phyloP scores from a whole-genome alignment of 2,113 vertebrate species.

The Melanerpes aurifrons region DNA sequence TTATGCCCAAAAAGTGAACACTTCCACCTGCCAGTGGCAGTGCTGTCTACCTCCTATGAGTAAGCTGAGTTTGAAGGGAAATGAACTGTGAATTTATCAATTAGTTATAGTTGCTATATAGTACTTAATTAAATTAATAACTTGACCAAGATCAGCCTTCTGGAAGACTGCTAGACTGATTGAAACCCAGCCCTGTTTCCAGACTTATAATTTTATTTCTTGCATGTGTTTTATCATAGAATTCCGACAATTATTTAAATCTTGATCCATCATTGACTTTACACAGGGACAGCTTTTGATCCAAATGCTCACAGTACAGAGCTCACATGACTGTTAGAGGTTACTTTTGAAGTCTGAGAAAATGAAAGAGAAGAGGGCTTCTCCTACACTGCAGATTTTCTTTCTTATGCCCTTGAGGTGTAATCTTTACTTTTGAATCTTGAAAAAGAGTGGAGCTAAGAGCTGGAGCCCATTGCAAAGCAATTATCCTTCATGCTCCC shows the following conservation, averaged over 20 bases:
- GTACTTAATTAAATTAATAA: not conserved
- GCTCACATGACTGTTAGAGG: not conserved
- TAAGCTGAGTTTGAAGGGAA: not conserved
- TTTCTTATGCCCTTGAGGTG: not conserved
- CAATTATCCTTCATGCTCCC: constrained; percentile 51
- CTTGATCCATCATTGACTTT: not conserved
- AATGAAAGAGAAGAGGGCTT: not conserved
- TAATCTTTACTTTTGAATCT: constrained; percentile 33
- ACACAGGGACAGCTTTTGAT: not conserved
- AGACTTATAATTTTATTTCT: not conserved
- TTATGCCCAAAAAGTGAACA: not conserved
- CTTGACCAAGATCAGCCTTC: not conserved
- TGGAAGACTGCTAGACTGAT: not conserved
- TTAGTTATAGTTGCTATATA: not conserved
- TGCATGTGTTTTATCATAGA: not conserved
- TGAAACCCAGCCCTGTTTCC: not conserved
- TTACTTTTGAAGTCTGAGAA: not conserved
- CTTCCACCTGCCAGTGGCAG: not conserved
- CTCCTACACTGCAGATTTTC: not conserved
- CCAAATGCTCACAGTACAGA: not conserved
- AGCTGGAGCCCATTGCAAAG: not conserved
- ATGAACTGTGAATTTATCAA: not conserved
- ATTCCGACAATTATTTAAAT: not conserved
- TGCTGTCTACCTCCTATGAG: not conserved
- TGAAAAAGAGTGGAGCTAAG: not conserved